A percentile compares a stretch with the other conserved stretches of the same genome.
Conservation (phyloP, 2,113 vertebrate genomes). For the zebrafish (Danio rerio) region DNA sequence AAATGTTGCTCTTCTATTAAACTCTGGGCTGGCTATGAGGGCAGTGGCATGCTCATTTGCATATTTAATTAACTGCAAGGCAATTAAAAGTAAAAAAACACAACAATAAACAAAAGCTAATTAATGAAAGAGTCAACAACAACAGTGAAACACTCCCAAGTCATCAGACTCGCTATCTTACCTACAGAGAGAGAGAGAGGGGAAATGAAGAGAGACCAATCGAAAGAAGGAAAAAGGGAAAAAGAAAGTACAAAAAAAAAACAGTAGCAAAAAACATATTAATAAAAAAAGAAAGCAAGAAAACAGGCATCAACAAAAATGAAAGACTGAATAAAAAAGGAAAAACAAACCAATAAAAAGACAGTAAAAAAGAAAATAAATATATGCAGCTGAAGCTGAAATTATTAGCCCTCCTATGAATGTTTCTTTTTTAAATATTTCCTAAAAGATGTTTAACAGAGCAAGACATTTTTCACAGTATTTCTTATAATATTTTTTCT, state of each 20-base stretch:
- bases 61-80: slow-evolving; percentile 59
- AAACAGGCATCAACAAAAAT: background rate
- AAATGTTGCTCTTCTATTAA: slow-evolving; percentile 42
- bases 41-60: slow-evolving; percentile 38
- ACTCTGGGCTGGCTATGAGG: slow-evolving; percentile 33
- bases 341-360: slow-evolving; percentile 61
- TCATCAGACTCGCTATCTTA: slow-evolving; percentile 73
- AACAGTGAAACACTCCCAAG: slow-evolving; percentile 65
- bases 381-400: too few species aligned
- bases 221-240: background rate
- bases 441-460: too few species aligned
- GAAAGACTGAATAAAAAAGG: slow-evolving; percentile 16
- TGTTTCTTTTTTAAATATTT: too few species aligned
- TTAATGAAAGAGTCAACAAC: slow-evolving; percentile 66
- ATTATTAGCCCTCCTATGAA: too few species aligned
- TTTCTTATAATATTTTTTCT: too few species aligned
- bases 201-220: slow-evolving; percentile 57
- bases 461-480: too few species aligned
- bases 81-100: slow-evolving; percentile 60
- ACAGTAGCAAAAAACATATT: background rate
- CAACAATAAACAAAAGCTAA: slow-evolving; percentile 66
- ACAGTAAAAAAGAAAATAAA: background rate
- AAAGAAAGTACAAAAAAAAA: slow-evolving; percentile 2
- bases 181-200: slow-evolving; percentile 68
- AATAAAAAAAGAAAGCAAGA: background rate